Evolutionary conservation across 2,797 vertebrate genomes (phyloP).

Genomic region (Myioborus melanocephalus): DNA sequence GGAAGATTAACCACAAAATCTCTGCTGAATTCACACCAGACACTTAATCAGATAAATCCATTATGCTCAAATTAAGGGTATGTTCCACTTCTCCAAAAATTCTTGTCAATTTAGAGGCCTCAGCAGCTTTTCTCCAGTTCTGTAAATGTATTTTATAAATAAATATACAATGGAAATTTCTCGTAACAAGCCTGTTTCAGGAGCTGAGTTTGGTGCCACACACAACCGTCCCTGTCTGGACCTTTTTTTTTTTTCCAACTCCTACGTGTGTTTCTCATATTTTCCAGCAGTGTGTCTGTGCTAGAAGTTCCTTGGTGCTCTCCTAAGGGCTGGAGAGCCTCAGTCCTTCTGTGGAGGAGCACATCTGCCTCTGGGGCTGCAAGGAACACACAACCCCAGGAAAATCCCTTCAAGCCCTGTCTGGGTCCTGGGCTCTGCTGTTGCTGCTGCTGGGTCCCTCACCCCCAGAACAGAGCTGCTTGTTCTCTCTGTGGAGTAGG

Average conservation of each 20-base stretch:
- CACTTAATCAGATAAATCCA: neutral
- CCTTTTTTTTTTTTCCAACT: neutral
- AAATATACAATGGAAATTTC: neutral
- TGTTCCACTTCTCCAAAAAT: neutral
- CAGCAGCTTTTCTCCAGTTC: neutral
- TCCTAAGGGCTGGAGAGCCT: neutral
- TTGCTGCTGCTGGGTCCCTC: neutral
- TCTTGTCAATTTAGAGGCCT: neutral
- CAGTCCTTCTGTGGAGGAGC: neutral
- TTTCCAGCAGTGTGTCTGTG: neutral
- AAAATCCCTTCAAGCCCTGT: neutral
- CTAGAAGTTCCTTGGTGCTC: neutral
- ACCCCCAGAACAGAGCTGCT: slow-evolving; percentile 6
- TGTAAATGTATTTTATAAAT: neutral
- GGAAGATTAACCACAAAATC: neutral
- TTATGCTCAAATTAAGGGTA: neutral
- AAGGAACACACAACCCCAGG: neutral
- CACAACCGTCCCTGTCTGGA: neutral
- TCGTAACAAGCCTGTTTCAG: neutral
- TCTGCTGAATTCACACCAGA: neutral
- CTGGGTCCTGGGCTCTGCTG: neutral
- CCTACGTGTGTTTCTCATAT: neutral
- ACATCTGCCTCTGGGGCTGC: neutral
- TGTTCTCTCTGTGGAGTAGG: neutral
- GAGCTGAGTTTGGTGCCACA: neutral